Evolutionary conservation across 2,888 invertebrate genomes (phyloP).

Genomic region (Lasioglossum pauxillum): DNA sequence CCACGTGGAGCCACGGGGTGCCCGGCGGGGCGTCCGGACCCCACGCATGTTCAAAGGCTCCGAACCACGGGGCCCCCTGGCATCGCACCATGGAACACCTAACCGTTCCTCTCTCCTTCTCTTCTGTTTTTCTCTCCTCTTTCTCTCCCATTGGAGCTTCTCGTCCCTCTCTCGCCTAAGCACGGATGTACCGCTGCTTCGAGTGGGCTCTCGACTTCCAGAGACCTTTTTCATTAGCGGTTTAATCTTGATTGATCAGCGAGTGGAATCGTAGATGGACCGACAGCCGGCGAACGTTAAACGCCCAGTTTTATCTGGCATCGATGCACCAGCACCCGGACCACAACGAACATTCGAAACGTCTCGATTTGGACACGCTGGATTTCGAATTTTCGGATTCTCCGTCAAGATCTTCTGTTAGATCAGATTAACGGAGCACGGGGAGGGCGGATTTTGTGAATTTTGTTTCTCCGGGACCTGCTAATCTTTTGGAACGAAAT

Average conservation of each 20-base stretch:
- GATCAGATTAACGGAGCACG: background rate
- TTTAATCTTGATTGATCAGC: conserved; percentile 67
- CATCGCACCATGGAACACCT: conserved; percentile 42
- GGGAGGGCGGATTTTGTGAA: background rate
- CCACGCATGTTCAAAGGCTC: conserved; percentile 78
- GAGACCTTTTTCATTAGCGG: conserved; percentile 38
- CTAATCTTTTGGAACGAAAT: background rate
- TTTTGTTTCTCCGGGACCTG: background rate
- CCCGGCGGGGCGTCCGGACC: conserved; percentile 73
- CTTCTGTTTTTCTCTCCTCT: conserved; percentile 11
- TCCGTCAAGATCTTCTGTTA: background rate
- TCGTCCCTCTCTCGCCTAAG: conserved; percentile 21
- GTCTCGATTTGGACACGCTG: conserved; percentile 4
- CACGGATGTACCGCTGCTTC: background rate
- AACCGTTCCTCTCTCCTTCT: conserved; percentile 16
- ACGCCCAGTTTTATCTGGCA: conserved; percentile 25
- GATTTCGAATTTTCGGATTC: background rate
- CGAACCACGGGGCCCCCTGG: conserved; percentile 60
- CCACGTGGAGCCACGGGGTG: conserved; percentile 68
- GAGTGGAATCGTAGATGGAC: conserved; percentile 14
- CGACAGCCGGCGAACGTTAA: conserved; percentile 23
- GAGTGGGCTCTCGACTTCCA: background rate
- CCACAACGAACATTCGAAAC: conserved; percentile 14
- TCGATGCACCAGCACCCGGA: conserved; percentile 18
- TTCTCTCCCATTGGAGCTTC: conserved; percentile 20